A percentile compares a stretch with the other conserved stretches of the same genome.
Conservation (phyloP, 1,140 invertebrate genomes). For the Atta texana region DNA sequence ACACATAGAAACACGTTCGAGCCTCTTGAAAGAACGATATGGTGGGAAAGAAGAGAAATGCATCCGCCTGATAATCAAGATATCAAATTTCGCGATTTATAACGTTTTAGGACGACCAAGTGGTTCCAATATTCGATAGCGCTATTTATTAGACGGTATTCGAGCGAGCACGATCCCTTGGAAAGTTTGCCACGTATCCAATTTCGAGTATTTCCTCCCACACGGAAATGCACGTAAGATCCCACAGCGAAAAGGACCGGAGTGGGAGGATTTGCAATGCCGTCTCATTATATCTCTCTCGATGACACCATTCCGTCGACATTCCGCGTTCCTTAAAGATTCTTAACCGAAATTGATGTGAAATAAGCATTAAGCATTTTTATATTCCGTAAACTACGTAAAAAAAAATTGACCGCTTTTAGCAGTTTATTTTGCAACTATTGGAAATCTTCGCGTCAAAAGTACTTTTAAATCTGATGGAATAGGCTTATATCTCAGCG, state of each 20-base stretch:
- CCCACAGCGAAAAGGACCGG: not conserved
- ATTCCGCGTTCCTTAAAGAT: not conserved
- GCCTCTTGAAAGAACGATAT: not conserved
- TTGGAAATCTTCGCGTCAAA: no score
- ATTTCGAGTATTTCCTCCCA: conserved; percentile 63
- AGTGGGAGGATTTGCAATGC: conserved; percentile 51
- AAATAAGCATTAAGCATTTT: not conserved
- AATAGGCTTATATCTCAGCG: no score
- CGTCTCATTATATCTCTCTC: conserved; percentile 58
- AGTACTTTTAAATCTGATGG: no score
- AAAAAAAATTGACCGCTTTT: not conserved
- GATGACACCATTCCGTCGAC: not conserved
- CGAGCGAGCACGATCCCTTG: conserved; percentile 23
- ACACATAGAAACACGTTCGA: not conserved
- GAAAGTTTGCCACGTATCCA: conserved; percentile 51
- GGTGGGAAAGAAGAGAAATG: conserved; percentile 26
- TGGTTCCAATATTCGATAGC: conserved; percentile 56
- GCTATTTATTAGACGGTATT: conserved; percentile 60
- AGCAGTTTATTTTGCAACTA: no score
- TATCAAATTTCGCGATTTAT: conserved; percentile 58
- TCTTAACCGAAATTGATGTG: not conserved
- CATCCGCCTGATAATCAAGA: conserved; percentile 24
- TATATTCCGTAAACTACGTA: not conserved
- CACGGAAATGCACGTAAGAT: conserved; percentile 41
- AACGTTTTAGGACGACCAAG: not conserved